Base-by-base conservation (phyloP, 2,113 vertebrate genomes). In the Gymnocephalus cernua region DNA sequence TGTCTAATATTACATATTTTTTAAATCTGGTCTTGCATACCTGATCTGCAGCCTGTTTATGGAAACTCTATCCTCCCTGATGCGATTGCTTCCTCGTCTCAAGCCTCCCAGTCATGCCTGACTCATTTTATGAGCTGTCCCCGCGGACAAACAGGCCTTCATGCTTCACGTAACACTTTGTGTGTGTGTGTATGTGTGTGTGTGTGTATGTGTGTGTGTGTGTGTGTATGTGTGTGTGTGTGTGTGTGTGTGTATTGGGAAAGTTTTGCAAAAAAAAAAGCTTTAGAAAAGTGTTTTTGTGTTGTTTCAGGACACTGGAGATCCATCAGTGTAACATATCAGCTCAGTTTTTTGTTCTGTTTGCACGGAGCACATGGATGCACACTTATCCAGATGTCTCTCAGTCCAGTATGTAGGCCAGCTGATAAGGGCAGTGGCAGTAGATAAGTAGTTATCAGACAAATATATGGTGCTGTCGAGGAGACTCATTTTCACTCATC, bases 111-210 rank as follows among this genome's bases (percentile, higher is more conserved):
- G 81, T 92, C 87, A 85, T 80, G 80, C 61, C 78, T 91, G 88
- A 86, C 84, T 92, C 91, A 88, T 63, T 90, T 90, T 81, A 85
- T 80, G 89, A 92, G 83, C 58, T 19, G 23, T 88, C 66, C 75
- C 79, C 2, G 13, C 0, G n/a, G 83, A 69, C 83, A 83, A 84
- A 86, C 77, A 85, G 82, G 51, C 88, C 80, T 83, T 88, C 86
- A 77, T 83, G 23, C 85, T 71, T 73, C 71, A 48, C 0, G 5
- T 77, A 84, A 61, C 2, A 18, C 79, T 80, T 82, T 78, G 59
- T 76, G 66, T 48, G 66, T 50, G 67, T 83, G 65, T 77, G 67
- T 50, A 58, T 59, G 68, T 38, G 35, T 38, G 35, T 85, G 71
- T 61, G 65, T 77, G 67, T 50, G 63, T 59, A 64, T 35, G 35